Conservation (phyloP, 2,888 invertebrate species). For the Muschampia plurimacula region DNA sequence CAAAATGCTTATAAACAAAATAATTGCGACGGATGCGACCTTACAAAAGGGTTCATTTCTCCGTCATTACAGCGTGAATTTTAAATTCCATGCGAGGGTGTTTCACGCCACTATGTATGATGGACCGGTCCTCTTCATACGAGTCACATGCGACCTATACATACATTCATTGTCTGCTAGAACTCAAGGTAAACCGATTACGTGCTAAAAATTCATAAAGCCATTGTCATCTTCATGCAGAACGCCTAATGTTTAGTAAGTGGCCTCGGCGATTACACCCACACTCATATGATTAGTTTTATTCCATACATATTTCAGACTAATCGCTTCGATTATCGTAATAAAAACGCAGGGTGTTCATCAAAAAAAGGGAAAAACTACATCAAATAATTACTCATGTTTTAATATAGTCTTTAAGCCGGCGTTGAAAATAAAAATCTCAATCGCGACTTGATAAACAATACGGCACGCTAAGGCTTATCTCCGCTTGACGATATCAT, state of each 20-base stretch:
- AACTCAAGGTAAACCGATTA: constrained; percentile 78
- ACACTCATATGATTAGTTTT: constrained; percentile 44
- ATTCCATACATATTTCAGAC: constrained; percentile 11
- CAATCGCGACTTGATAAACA: constrained; percentile 75
- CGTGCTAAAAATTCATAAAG: constrained; percentile 79
- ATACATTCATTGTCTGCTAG: constrained; percentile 70
- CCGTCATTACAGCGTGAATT: constrained; percentile 77
- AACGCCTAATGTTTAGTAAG: constrained; percentile 66
- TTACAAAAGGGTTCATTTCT: constrained; percentile 69
- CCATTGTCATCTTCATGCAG: constrained; percentile 66
- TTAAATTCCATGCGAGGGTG: constrained; percentile 71
- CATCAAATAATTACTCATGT: constrained; percentile 44
- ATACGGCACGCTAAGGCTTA: constrained; percentile 73
- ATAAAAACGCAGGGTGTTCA: constrained; percentile 41
- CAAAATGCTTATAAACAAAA: constrained; percentile 24
- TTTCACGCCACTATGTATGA: constrained; percentile 80
- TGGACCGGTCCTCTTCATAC: constrained; percentile 64
- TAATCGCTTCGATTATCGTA: constrained; percentile 31
- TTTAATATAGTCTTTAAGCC: constrained; percentile 63
- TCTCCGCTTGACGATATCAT: constrained; percentile 82
- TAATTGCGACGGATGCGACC: constrained; percentile 60
- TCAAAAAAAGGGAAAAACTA: constrained; percentile 45
- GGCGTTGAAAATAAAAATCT: constrained; percentile 60
- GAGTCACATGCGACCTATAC: constrained; percentile 71
- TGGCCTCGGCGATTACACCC: constrained; percentile 57